phyloP scores from a whole-genome alignment of 2,113 vertebrate genomes.

The Cariama cristata region DNA sequence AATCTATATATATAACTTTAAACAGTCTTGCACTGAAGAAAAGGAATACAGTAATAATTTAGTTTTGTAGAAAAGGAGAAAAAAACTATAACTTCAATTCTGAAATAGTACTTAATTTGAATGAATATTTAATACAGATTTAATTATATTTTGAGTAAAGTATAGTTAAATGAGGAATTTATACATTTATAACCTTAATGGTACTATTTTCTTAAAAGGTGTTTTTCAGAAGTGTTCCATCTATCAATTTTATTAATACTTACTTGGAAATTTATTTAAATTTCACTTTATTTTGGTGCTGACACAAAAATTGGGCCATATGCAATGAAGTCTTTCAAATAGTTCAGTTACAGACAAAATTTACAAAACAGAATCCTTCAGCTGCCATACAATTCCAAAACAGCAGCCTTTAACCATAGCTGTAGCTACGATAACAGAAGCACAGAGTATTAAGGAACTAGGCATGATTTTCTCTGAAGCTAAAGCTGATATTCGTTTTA shows the following conservation, averaged over 20 bases:
- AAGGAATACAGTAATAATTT: background rate
- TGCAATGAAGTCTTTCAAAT: background rate
- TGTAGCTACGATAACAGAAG: background rate
- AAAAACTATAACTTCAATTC: conserved; percentile 16
- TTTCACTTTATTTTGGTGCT: background rate
- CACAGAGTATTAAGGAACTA: background rate
- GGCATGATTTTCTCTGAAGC: background rate
- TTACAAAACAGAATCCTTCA: background rate
- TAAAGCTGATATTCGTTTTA: background rate
- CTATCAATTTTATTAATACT: background rate
- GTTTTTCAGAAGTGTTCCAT: background rate
- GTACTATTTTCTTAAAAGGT: background rate
- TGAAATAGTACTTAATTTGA: background rate
- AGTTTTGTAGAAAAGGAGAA: background rate
- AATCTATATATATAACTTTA: background rate
- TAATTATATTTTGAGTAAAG: background rate
- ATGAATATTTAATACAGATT: background rate
- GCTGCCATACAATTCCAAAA: background rate
- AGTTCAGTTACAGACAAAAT: background rate
- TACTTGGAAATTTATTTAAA: background rate
- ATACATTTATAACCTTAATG: background rate
- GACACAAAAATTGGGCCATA: background rate
- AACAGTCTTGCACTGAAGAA: background rate
- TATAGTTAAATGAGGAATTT: background rate
- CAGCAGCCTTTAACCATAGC: background rate